These are phyloP conservation scores for Zaprionus nigranus DNA, from an alignment of 1,140 invertebrate genomes.

Conservation along the genomic window DNA sequence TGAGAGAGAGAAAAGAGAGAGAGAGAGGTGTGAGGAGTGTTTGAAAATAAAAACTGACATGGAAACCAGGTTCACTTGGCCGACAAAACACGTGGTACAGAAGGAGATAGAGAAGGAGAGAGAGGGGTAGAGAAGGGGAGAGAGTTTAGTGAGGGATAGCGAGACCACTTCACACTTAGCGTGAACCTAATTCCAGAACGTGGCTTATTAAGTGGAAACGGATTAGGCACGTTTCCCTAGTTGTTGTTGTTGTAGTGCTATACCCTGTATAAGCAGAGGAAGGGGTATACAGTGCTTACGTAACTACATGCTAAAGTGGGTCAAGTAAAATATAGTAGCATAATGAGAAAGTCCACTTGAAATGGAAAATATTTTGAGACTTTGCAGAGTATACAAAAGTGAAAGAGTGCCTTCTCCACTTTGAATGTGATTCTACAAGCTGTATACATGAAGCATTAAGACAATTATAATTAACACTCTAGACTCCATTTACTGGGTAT, in stretches of 20 bases:
- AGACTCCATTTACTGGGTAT: not conserved
- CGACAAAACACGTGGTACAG: not conserved
- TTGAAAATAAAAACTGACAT: conserved; percentile 12
- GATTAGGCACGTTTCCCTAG: conserved; percentile 56
- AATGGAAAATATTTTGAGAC: not conserved
- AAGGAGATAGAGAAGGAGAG: not conserved
- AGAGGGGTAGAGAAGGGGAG: not conserved
- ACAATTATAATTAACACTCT: not conserved
- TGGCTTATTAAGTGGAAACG: conserved; percentile 76
- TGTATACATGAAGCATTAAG: not conserved
- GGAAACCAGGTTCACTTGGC: conserved; percentile 7
- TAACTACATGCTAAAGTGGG: not conserved
- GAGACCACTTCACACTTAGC: not conserved
- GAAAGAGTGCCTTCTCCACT: not conserved
- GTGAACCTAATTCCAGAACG: conserved; percentile 51
- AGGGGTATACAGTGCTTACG: not conserved
- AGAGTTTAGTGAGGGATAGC: not conserved
- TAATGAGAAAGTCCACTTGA: not conserved
- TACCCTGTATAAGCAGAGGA: not conserved
- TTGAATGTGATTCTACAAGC: not conserved
- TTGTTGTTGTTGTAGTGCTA: not conserved
- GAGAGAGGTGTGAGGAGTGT: not conserved
- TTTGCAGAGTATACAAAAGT: too few species aligned
- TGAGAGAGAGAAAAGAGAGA: not conserved
- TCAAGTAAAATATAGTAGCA: not conserved